These are phyloP conservation scores for Dendrocincla fuliginosa DNA, from an alignment of 2,797 vertebrate genomes.

Conservation along the genomic window DNA sequence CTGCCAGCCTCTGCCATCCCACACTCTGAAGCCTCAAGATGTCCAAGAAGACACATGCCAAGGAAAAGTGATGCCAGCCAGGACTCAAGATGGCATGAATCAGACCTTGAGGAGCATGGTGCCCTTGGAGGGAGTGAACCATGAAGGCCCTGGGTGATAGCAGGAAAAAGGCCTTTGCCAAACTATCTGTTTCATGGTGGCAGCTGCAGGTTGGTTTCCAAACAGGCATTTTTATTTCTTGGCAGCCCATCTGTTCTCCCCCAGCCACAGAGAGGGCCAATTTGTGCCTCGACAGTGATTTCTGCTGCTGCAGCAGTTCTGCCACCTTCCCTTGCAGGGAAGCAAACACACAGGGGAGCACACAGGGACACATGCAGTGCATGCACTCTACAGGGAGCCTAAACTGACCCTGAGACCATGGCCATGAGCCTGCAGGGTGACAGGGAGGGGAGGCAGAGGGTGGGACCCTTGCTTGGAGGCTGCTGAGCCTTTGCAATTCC, in stretches of 20 bases:
- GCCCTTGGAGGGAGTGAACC: neutral
- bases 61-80: neutral
- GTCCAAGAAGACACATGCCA: neutral
- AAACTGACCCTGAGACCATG: accelerated
- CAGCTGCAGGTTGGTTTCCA: neutral
- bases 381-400: accelerated
- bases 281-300: neutral
- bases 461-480: neutral
- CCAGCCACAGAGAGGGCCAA: neutral
- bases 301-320: neutral
- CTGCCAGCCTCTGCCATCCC: neutral
- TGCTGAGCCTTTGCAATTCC: neutral
- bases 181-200: neutral
- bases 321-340: neutral
- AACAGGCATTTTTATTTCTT: neutral
- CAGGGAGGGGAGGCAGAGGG: neutral
- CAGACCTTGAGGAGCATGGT: neutral
- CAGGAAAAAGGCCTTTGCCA: neutral
- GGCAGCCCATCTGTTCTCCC: neutral
- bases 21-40: accelerated
- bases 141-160: accelerated
- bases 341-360: neutral
- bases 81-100: neutral
- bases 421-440: neutral
- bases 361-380: neutral